Base-by-base conservation (phyloP, 2,888 invertebrate species). In the Oligia strigilis region DNA sequence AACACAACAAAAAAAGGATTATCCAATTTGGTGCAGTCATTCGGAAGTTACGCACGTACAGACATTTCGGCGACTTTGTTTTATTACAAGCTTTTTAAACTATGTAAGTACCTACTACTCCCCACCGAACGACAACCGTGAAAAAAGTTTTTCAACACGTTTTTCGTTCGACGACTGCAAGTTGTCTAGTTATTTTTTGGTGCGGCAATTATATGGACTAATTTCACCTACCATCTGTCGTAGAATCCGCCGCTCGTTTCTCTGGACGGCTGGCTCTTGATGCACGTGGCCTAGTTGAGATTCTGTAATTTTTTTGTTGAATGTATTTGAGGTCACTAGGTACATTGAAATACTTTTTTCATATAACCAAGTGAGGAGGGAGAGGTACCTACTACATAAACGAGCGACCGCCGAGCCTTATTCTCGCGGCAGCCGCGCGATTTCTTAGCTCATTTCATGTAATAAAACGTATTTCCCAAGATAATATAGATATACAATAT, bases 221-320 rank as follows among this genome's bases (percentile, higher is more conserved):
- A 40, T 40, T 23, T 49, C 14, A 65, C 40, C 11, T 36, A 65
- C 46, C 46, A 46, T 43, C 46, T 46, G 67, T 69, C n/a, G 46
- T 69, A 17, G 67, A 69, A 46, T 69, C 67, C 9, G 67, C 67
- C 46, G 67, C 67, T 46, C 67, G 67, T 69, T 69, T 69, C 46
- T n/a, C 43, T 67, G 67, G 14, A 43, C 43, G n/a, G n/a, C n/a
- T 67, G n/a, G 14, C 14, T 43, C 14, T 43, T 43, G 43, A n/a
- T n/a, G 8, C 43, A 67, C 43, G 67, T 43, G 67, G 43, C 43
- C 67, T 67, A 43, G 14, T 9, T 43, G 43, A 14, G 43, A 8
- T n/a, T 43, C 67, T 67, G 67, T 17, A 67, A 67, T n/a, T 43
- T 43, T 11, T 67, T 13, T 5, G 19, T 40, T 40, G 0, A 66